Percentiles rank a stretch among this genome's conserved stretches.
phyloP scores from a whole-genome alignment of 1,140 invertebrate species.

The Charaxes varanes region DNA sequence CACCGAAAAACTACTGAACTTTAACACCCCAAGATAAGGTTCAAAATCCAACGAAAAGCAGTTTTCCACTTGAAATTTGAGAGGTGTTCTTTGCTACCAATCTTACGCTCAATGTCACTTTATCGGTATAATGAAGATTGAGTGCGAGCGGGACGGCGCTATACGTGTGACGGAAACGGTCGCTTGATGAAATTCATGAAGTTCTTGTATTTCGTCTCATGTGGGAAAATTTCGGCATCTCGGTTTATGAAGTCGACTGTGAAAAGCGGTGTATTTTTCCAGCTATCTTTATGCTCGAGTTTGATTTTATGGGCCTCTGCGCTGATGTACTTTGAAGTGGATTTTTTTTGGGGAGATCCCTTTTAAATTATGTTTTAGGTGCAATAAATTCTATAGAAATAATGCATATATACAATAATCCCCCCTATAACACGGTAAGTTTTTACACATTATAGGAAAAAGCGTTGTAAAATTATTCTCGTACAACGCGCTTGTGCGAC shows the following conservation, averaged over 20 bases:
- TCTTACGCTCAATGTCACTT: constrained; percentile 39
- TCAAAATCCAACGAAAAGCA: neutral
- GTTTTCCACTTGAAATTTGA: neutral
- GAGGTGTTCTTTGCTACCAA: constrained; percentile 20
- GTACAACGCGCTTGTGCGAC: too few species aligned
- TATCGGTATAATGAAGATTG: constrained; percentile 39
- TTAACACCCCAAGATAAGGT: constrained; percentile 3
- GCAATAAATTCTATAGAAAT: too few species aligned
- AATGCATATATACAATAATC: too few species aligned
- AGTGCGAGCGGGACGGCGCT: constrained; percentile 21
- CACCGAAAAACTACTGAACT: neutral
- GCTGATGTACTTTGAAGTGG: neutral
- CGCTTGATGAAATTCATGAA: constrained; percentile 19
- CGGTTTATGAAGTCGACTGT: constrained; percentile 1
- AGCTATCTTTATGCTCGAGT: constrained; percentile 6
- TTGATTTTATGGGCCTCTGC: constrained; percentile 3
- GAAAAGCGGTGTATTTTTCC: constrained; percentile 1
- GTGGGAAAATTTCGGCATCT: constrained; percentile 3
- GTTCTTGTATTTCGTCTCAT: constrained; percentile 9
- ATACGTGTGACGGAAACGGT: constrained; percentile 3
- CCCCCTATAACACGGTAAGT: too few species aligned
- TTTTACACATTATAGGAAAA: too few species aligned
- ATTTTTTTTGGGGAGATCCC: constrained; percentile 1
- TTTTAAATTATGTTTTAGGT: too few species aligned
- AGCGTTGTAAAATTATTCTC: too few species aligned